Percentiles rank a stretch among this genome's conserved stretches.
These are phyloP conservation scores for Drosophila heteroneura DNA, from an alignment of 2,888 invertebrate genomes.

Conservation along the genomic window DNA sequence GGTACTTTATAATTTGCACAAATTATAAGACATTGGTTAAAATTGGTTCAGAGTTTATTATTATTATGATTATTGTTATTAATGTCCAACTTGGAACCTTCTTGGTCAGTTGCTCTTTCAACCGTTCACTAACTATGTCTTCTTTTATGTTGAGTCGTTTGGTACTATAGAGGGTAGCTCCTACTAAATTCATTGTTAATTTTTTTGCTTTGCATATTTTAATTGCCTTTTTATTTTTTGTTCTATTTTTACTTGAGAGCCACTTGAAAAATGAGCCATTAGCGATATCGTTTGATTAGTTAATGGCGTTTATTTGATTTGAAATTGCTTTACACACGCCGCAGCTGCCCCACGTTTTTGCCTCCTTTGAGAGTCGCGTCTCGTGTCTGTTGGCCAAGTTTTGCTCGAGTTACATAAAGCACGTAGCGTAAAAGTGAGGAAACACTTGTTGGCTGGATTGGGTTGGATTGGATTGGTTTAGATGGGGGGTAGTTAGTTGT, in stretches of 20 bases:
- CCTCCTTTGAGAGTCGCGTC: not conserved
- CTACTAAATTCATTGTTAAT: no score
- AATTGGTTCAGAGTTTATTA: no score
- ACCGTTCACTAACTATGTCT: not conserved
- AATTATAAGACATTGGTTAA: no score
- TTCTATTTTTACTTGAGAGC: constrained; percentile 3
- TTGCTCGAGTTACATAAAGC: constrained; percentile 52
- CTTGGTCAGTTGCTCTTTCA: not conserved
- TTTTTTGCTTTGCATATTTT: constrained; percentile 7
- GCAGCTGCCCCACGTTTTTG: constrained; percentile 25
- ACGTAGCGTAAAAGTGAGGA: constrained; percentile 56
- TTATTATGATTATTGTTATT: not conserved
- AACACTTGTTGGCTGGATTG: constrained; percentile 72
- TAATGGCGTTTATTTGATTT: constrained; percentile 75
- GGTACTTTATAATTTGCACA: not conserved
- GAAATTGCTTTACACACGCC: constrained; percentile 43
- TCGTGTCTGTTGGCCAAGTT: constrained; percentile 11
- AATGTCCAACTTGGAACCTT: not conserved
- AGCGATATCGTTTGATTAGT: constrained; percentile 65
- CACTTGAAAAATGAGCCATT: not conserved
- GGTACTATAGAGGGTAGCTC: not conserved
- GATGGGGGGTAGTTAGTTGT: constrained; percentile 12
- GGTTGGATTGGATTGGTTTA: constrained; percentile 4
- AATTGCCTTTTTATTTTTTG: constrained; percentile 10
- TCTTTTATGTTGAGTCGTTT: not conserved